Evolutionary conservation across 2,797 vertebrate species (phyloP).

Genomic region (Oryzias dopingdopingensis): DNA sequence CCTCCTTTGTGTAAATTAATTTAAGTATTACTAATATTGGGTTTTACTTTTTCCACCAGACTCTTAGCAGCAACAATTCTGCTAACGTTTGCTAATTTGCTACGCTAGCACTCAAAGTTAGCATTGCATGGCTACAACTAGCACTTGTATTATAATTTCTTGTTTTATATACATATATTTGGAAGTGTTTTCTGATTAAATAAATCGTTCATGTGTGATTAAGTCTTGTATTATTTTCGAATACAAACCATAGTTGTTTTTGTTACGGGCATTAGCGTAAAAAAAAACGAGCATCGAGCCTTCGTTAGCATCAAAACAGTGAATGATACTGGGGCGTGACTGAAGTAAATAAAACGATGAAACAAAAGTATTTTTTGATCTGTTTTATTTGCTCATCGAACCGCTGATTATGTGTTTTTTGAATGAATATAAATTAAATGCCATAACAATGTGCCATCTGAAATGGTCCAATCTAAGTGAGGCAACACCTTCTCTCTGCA

Average conservation of each 20-base stretch:
- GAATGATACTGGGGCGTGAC: conserved; percentile 58
- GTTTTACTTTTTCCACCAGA: not conserved
- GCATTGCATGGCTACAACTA: conserved; percentile 21
- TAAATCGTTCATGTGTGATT: too few relatives aligned
- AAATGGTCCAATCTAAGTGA: conserved; percentile 8
- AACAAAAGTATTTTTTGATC: not conserved
- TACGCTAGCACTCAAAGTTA: conserved; percentile 33
- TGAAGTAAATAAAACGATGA: conserved; percentile 5
- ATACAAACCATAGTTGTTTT: too few relatives aligned
- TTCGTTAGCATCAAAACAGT: conserved; percentile 34
- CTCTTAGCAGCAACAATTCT: not conserved
- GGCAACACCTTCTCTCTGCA: conserved; percentile 15
- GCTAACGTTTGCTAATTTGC: conserved; percentile 32
- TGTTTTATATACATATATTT: conserved; percentile 11
- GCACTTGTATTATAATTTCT: conserved; percentile 25
- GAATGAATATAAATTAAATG: too few relatives aligned
- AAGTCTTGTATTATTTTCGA: too few relatives aligned
- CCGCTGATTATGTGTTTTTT: too few relatives aligned
- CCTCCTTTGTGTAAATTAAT: fast-evolving
- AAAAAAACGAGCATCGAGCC: conserved; percentile 9
- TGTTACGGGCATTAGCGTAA: too few relatives aligned
- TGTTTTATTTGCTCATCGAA: not conserved
- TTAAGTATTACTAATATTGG: not conserved
- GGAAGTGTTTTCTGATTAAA: too few relatives aligned
- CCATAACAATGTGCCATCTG: too few relatives aligned